Evolutionary conservation across 2,797 vertebrate species (phyloP).

Genomic region (Hipposideros larvatus): DNA sequence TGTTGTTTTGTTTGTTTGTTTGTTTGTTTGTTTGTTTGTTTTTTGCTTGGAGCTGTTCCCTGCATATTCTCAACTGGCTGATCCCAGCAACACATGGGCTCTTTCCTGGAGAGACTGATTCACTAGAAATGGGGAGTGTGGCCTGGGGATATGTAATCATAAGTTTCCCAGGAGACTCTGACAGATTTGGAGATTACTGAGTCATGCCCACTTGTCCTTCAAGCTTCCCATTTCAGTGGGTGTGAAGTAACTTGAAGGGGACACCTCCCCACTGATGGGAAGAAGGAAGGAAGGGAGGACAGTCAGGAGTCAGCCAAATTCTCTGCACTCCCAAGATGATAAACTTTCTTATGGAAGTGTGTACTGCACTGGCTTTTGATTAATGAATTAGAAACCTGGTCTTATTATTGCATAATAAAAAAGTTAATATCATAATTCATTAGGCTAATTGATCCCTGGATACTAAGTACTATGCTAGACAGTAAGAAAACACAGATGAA

Average conservation of each 20-base stretch:
- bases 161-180: background rate
- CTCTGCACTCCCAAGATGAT: background rate
- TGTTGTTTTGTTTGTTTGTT: background rate
- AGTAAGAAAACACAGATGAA: background rate
- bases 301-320: conserved; percentile 18
- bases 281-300: background rate
- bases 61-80: background rate
- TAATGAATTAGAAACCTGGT: conserved; percentile 10
- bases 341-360: background rate
- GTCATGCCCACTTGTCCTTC: background rate
- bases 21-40: no score
- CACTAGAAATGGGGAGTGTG: background rate
- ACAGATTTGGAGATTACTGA: background rate
- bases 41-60: background rate
- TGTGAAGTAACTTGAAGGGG: background rate
- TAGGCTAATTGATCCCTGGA: background rate
- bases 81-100: background rate
- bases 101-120: background rate
- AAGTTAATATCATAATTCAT: background rate
- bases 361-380: background rate
- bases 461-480: background rate
- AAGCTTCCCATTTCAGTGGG: background rate
- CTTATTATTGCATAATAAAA: conserved; percentile 9
- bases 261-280: background rate
- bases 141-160: background rate